phyloP scores from a whole-genome alignment of 1,140 invertebrate genomes.

The Pristionchus pacificus region DNA sequence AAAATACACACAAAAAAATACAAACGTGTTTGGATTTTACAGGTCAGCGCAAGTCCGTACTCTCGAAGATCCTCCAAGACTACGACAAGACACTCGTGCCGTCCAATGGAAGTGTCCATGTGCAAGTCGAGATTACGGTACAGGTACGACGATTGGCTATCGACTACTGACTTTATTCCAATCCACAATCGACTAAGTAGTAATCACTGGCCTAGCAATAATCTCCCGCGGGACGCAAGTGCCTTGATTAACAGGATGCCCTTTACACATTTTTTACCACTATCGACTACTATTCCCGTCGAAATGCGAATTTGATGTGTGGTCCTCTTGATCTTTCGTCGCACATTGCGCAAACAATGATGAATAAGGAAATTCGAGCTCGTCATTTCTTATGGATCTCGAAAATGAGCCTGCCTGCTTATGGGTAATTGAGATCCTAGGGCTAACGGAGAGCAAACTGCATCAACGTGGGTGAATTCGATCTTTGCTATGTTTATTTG shows the following conservation, averaged over 20 bases:
- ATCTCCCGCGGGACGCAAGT: too few relatives aligned
- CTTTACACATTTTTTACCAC: neutral
- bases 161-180: neutral
- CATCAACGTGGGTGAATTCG: too few relatives aligned
- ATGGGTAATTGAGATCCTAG: too few relatives aligned
- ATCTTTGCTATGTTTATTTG: too few relatives aligned
- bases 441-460: too few relatives aligned
- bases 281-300: neutral
- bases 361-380: too few relatives aligned
- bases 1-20: too few relatives aligned
- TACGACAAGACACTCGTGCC: neutral
- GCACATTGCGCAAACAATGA: neutral
- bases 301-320: neutral
- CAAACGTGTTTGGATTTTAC: too few relatives aligned
- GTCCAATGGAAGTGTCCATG: neutral
- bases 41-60: neutral
- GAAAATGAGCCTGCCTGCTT: too few relatives aligned
- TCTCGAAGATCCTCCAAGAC: neutral
- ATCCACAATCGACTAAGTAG: neutral
- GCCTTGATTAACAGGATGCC: neutral
- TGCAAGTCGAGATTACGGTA: neutral
- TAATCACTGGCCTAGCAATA: too few relatives aligned
- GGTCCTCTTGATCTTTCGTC: neutral
- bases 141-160: neutral
- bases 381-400: too few relatives aligned